Evolutionary conservation across 2,888 invertebrate species (phyloP).

Genomic region (Pharmacophagus antenor): DNA sequence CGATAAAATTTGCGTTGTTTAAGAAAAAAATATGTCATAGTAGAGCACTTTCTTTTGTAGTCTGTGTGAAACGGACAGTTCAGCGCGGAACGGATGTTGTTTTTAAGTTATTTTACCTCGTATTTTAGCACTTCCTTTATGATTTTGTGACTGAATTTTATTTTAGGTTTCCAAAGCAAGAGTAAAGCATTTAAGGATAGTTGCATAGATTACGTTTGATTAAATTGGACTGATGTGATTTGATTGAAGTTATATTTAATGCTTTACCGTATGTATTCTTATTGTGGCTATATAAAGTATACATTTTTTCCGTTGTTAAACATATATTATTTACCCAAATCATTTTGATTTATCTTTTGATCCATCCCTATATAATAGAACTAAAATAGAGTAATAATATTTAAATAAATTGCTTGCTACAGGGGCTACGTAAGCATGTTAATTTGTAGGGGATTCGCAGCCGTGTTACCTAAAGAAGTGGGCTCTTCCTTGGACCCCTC

Average conservation of each 20-base stretch:
- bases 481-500: no score
- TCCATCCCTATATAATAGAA: no score
- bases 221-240: not conserved
- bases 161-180: not conserved
- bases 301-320: no score
- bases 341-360: no score
- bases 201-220: not conserved
- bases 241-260: not conserved
- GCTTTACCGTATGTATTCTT: no score
- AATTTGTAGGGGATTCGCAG: no score
- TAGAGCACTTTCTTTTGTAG: slow-evolving; percentile 12
- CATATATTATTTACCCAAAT: no score
- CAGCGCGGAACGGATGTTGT: slow-evolving; percentile 8
- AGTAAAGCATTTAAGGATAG: not conserved
- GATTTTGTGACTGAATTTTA: not conserved
- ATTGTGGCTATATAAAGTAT: no score
- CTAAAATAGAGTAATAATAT: no score
- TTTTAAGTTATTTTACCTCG: not conserved
- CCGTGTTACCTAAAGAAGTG: no score
- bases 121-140: slow-evolving; percentile 22
- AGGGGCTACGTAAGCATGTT: no score
- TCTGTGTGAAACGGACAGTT: not conserved
- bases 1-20: not conserved
- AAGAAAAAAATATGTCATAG: not conserved
- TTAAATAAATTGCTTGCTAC: no score